Evolutionary conservation across 1,140 invertebrate species (phyloP).

Genomic region (Heliconius hewitsoni): DNA sequence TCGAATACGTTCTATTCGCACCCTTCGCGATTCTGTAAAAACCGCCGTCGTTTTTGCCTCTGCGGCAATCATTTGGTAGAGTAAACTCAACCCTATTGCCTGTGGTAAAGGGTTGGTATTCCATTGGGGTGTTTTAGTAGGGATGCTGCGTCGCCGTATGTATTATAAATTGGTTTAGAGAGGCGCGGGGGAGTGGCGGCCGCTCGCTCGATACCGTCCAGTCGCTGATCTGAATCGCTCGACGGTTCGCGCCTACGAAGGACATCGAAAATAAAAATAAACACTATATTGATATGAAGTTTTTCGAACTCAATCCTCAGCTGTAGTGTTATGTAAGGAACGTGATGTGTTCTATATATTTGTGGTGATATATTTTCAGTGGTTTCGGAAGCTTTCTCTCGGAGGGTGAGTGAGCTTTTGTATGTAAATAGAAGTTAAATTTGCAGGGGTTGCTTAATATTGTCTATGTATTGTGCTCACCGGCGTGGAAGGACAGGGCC

Average conservation of each 20-base stretch:
- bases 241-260: slow-evolving; percentile 44
- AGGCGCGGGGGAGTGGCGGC: slow-evolving; percentile 68
- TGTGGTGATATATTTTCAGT: slow-evolving; percentile 33
- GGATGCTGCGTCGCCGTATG: slow-evolving; percentile 80
- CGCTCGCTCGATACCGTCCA: slow-evolving; percentile 75
- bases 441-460: slow-evolving; percentile 31
- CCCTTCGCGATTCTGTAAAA: slow-evolving; percentile 73
- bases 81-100: slow-evolving; percentile 38
- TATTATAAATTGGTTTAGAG: slow-evolving; percentile 81
- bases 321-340: slow-evolving; percentile 36
- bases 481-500: neutral
- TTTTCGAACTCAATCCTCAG: slow-evolving; percentile 26
- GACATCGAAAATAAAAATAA: slow-evolving; percentile 52
- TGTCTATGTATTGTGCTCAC: slow-evolving; percentile 20
- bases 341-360: slow-evolving; percentile 38
- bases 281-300: slow-evolving; percentile 40
- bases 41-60: slow-evolving; percentile 75
- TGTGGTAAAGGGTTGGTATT: slow-evolving; percentile 46
- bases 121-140: slow-evolving; percentile 40
- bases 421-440: slow-evolving; percentile 36
- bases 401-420: slow-evolving; percentile 36
- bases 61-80: slow-evolving; percentile 58
- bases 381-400: slow-evolving; percentile 21
- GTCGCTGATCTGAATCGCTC: slow-evolving; percentile 61
- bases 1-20: slow-evolving; percentile 73